Evolutionary conservation across 2,888 invertebrate species (phyloP), one percentile per base, ranked within the genome.

Genomic region (Syritta pipiens): DNA sequence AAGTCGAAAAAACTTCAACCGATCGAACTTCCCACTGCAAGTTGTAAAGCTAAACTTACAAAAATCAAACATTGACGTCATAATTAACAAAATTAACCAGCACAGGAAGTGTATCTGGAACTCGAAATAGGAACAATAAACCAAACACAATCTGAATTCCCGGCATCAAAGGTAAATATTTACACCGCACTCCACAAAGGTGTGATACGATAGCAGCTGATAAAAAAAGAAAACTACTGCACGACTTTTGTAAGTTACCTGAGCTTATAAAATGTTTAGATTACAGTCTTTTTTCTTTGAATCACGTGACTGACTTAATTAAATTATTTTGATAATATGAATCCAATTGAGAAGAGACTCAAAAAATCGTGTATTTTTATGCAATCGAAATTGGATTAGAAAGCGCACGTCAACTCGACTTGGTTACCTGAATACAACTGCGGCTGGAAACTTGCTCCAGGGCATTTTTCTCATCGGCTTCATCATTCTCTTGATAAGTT

Each of bases 341-440:
- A n/a, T n/a, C n/a, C n/a, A n/a, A n/a, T n/a, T n/a, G n/a, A n/a
- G n/a, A n/a, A n/a, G n/a, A n/a, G n/a, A n/a, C n/a, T n/a, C n/a
- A 10, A 5, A 4, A 22, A 37, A 17, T 3, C 19, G 3, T 14
- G 14, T 17, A 10, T 1, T 12, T 42, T 10, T 24, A 46, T 20
- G 28, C 4, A 28, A 37, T 24, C 28, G 44, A 32, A 9, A 17
- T 59, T 6, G 40, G 26, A 32, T n/a, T 22, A 32, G 12, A 44
- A 30, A 17, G 35, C 40, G 40, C 57, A 77, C 62, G 67, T 68
- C 77, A 46, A 59, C 3, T 28, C 68, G 26, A 42, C 40, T 53
- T 57, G 59, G 48, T 81, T 81, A 81, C 81, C 81, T 81, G 77
- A 81, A 62, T 51, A 53, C 46, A 68, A 81, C 81, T 81, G 68